These are phyloP conservation scores for Mesocricetus auratus DNA, from an alignment of 2,113 vertebrate species.

Conservation along the genomic window DNA sequence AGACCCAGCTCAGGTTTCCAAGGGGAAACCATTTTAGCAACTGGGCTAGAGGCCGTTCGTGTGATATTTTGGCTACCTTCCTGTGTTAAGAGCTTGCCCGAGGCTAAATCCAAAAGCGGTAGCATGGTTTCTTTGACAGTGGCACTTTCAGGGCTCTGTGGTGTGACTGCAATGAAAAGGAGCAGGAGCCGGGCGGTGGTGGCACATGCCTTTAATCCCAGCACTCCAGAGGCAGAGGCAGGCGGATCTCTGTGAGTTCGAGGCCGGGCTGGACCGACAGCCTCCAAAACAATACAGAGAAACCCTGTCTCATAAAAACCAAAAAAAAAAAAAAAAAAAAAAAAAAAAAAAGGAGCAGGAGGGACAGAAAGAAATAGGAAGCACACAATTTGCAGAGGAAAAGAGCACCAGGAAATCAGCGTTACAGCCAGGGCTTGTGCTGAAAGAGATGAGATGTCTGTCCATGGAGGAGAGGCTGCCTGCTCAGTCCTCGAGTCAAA, in stretches of 20 bases:
- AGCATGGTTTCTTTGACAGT: background rate
- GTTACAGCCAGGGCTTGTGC: background rate
- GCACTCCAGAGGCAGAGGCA: too few species aligned
- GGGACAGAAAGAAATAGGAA: too few species aligned
- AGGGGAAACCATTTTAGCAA: background rate
- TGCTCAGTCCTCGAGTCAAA: background rate
- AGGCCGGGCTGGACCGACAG: too few species aligned
- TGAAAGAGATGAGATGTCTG: background rate
- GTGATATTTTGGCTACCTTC: background rate
- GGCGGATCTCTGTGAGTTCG: too few species aligned
- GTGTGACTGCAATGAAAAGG: background rate
- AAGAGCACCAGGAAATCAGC: background rate
- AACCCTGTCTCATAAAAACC: too few species aligned
- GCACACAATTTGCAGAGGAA: background rate
- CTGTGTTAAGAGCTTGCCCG: background rate
- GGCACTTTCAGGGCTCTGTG: background rate
- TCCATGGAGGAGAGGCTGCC: too few species aligned
- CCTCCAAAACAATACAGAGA: too few species aligned
- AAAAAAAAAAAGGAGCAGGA: too few species aligned
- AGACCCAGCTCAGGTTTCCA: background rate
- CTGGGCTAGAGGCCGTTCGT: background rate
- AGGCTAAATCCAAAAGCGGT: background rate
- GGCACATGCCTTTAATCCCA: too few species aligned
- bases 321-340: too few species aligned
- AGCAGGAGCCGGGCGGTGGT: too few species aligned